Evolutionary conservation across 2,888 invertebrate species (phyloP).

Genomic region (Argyresthia goedartella): DNA sequence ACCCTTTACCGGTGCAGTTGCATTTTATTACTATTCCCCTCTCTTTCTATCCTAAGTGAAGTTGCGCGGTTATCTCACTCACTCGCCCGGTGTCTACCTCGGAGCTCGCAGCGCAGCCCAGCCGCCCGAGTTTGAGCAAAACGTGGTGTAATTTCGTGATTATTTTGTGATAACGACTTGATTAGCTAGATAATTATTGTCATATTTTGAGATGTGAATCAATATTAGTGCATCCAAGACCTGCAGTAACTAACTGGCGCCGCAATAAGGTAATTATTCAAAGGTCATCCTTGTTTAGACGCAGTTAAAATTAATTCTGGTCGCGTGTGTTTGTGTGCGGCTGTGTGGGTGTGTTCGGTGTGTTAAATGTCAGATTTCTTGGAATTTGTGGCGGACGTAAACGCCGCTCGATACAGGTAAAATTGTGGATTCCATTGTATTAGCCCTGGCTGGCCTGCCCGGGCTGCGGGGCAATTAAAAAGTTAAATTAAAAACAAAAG

Average conservation of each 20-base stretch:
- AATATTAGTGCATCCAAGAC: neutral
- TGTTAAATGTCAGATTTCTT: slow-evolving; percentile 48
- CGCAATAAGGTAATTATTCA: slow-evolving; percentile 6
- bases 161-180: no score
- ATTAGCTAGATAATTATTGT: neutral
- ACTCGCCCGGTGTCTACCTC: no score
- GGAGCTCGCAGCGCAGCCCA: no score
- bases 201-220: neutral
- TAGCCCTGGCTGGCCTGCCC: slow-evolving; percentile 11
- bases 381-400: slow-evolving; percentile 41
- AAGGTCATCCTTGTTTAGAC: slow-evolving; percentile 36
- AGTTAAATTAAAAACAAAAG: slow-evolving; percentile 11
- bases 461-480: neutral
- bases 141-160: neutral
- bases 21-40: no score
- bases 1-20: no score
- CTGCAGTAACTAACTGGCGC: neutral
- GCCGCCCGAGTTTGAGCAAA: neutral
- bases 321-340: slow-evolving; percentile 25
- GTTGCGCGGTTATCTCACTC: no score
- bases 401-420: slow-evolving; percentile 45
- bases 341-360: slow-evolving; percentile 19
- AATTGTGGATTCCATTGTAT: slow-evolving; percentile 6
- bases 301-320: slow-evolving; percentile 45
- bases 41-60: no score